Evolutionary conservation across 2,797 vertebrate species (phyloP), one percentile per base, ranked within the genome.

Genomic region (Hapalemur alaotrensis): DNA sequence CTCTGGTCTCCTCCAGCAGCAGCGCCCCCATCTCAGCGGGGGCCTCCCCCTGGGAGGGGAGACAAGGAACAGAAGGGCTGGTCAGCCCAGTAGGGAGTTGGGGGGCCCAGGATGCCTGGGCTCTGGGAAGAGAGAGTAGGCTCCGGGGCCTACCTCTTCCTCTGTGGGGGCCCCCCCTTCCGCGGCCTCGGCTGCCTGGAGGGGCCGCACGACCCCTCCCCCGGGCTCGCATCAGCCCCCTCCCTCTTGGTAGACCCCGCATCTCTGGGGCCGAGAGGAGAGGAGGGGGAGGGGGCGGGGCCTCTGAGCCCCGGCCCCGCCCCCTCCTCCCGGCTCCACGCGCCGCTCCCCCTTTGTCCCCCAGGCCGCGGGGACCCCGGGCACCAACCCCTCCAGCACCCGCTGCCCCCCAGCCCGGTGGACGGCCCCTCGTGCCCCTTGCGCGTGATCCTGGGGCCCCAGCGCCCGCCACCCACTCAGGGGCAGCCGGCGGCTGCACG

Each of bases 301-400:
- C 97, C 96, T 95, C 97, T 0, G 89, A 92, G 90, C 98, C 95
- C 97, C 96, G 97, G 96, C 98, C 98, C 98, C 97, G 98, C 98
- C 98, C 97, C 98, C 98, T 97, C 96, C 97, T 97, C 95, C 97
- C 97, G 94, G 97, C 97, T 91, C 97, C 95, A 95, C 98, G 97
- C 96, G 96, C 95, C 95, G 97, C 97, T 98, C 98, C 98, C 98
- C 97, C 96, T 97, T 97, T 98, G 98, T 97, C 97, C 98, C 97
- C 98, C 97, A 97, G 97, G 97, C 97, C 97, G 93, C 97, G 97
- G 97, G 97, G 97, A 97, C 98, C 98, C 98, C 97, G 94, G 80
- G 90, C 97, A 89, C 94, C 97, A 95, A 96, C 96, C 97, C 97
- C 96, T 85, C 93, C 97, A 43, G 93, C 73, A 65, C 97, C 97